Conservation (phyloP, 2,797 vertebrate species). For the Megaceryle alcyon region DNA sequence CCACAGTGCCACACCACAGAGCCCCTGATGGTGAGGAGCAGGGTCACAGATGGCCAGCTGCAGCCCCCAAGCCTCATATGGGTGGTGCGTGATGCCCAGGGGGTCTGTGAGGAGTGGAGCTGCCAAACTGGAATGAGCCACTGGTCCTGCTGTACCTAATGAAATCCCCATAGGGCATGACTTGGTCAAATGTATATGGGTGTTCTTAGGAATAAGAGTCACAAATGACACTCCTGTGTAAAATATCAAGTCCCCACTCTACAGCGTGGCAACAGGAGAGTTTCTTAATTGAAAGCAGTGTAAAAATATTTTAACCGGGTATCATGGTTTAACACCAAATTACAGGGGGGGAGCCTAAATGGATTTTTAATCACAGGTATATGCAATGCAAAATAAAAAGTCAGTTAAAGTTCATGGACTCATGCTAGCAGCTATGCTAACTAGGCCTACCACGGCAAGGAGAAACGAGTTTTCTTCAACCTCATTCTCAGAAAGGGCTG, state of each 20-base stretch:
- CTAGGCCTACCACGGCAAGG: slow-evolving; percentile 3
- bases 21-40: fast-evolving
- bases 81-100: not conserved
- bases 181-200: not conserved
- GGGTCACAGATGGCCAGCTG: not conserved
- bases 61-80: not conserved
- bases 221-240: not conserved
- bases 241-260: not conserved
- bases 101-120: not conserved
- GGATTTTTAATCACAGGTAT: slow-evolving; percentile 47
- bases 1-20: fast-evolving
- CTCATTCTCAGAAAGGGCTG: slow-evolving; percentile 61
- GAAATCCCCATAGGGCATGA: not conserved
- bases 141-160: not conserved
- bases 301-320: not conserved
- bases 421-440: slow-evolving; percentile 23
- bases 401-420: slow-evolving; percentile 62
- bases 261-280: not conserved
- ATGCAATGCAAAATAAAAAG: slow-evolving; percentile 58
- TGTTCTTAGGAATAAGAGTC: not conserved
- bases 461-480: slow-evolving; percentile 50
- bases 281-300: not conserved
- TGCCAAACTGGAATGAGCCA: not conserved
- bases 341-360: not conserved
- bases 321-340: not conserved